These are phyloP conservation scores for Thera obeliscata DNA, from an alignment of 2,888 invertebrate genomes.

Conservation along the genomic window DNA sequence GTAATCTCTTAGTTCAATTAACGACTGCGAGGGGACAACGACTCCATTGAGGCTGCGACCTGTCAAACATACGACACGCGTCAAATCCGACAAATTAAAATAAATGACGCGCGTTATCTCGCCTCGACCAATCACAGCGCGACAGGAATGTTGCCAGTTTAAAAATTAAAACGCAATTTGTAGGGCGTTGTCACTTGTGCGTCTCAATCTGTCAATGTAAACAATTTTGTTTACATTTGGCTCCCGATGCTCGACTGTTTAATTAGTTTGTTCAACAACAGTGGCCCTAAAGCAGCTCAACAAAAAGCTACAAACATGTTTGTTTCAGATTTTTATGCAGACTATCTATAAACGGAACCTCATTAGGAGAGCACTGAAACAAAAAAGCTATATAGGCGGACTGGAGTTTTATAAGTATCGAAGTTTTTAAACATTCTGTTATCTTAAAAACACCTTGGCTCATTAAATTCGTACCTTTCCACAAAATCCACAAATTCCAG, in stretches of 20 bases:
- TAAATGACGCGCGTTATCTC: conserved; percentile 78
- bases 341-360: no score
- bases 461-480: no score
- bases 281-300: conserved; percentile 22
- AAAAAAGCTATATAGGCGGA: no score
- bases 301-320: not conserved
- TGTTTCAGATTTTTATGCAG: not conserved
- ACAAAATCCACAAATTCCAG: no score
- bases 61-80: conserved; percentile 54
- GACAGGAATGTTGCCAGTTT: conserved; percentile 71
- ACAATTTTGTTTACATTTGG: conserved; percentile 72
- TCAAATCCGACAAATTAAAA: conserved; percentile 76
- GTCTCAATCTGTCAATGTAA: conserved; percentile 75
- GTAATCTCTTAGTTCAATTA: conserved; percentile 48
- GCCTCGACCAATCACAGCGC: conserved; percentile 61
- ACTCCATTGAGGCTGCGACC: conserved; percentile 34
- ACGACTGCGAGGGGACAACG: conserved; percentile 42
- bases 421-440: no score
- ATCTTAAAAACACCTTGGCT: no score
- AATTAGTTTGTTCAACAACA: conserved; percentile 43
- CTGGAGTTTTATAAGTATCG: no score
- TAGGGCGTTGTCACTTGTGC: conserved; percentile 55
- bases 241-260: conserved; percentile 51
- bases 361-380: no score
- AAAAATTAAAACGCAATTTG: conserved; percentile 80